Base-by-base conservation (phyloP, 2,797 vertebrate genomes). In the Gallinago nigripennis region DNA sequence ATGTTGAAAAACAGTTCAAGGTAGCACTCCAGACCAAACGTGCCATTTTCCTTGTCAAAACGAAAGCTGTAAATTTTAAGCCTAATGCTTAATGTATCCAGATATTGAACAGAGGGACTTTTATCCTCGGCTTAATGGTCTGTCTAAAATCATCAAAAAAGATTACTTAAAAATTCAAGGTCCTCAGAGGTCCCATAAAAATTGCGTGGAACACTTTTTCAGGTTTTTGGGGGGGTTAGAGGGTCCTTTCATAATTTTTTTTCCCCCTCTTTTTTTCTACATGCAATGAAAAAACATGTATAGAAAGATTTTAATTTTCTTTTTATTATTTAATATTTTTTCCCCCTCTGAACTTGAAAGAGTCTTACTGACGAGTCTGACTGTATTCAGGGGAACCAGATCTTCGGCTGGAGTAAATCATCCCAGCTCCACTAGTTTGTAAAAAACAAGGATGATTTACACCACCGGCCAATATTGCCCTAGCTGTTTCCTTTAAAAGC, bases 11-110 rank as follows among this genome's bases (percentile, higher is more conserved):
- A 97, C 95, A 97, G 97, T 96, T 97, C 96, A 96, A 97, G 96
- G 97, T 97, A 97, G 96, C 97, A 91, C 96, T 97, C 63, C 95
- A 97, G 97, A 98, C 96, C 97, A 97, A 98, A 97, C 58, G 80
- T 98, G 97, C 96, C 97, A 97, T 98, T 98, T 98, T 97, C 97
- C 97, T 97, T 98, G 97, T 98, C 98, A 98, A 98, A 98, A 97
- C 95, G 96, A 97, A 97, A 97, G 97, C 97, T 97, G 95, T 98
- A 98, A 98, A 97, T 97, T 97, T 98, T 96, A 97, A 98, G 95
- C 96, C 90, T 97, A 98, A 98, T 97, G 97, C 96, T 97, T 98
- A 98, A 98, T 98, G 97, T 98, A 98, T 97, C 97, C 96, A 97
- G 97, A 98, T 98, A 98, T 96, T 97, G 97, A 98, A 98, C 97